These are phyloP conservation scores for Microchrysa polita DNA, from an alignment of 2,888 invertebrate species.

Conservation along the genomic window DNA sequence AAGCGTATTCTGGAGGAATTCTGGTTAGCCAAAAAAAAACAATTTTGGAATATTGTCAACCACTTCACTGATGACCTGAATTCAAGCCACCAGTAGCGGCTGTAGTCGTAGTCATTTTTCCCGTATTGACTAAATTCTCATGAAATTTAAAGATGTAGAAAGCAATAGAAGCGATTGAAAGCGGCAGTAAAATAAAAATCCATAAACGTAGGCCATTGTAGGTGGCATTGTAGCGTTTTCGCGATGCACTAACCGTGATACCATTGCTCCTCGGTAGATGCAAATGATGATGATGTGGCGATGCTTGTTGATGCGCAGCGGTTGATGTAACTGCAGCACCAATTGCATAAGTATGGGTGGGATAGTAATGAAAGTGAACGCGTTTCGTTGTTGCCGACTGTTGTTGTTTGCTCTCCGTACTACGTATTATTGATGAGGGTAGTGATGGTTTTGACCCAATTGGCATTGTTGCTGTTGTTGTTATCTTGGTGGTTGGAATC, in stretches of 20 bases:
- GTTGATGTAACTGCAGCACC: not conserved
- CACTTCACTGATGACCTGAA: not conserved
- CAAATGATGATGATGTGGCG: not conserved
- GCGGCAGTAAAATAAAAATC: conserved; percentile 47
- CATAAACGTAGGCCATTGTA: conserved; percentile 33
- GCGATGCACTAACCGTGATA: not conserved
- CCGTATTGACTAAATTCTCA: conserved; percentile 8
- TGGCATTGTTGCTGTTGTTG: conserved; percentile 32
- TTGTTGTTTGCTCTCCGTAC: conserved; percentile 25
- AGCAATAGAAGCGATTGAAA: conserved; percentile 45
- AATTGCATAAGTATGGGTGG: conserved; percentile 15
- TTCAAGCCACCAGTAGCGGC: too few relatives aligned
- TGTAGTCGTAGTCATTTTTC: not conserved
- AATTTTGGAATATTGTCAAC: conserved; percentile 1
- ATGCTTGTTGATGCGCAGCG: not conserved
- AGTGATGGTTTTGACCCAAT: conserved; percentile 28
- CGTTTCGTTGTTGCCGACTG: conserved; percentile 38
- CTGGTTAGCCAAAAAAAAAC: not conserved
- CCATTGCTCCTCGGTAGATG: not conserved
- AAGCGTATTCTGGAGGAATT: not conserved
- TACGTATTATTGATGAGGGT: conserved; percentile 27
- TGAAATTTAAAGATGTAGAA: conserved; percentile 46
- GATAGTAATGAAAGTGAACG: conserved; percentile 34
- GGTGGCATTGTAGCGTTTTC: conserved; percentile 24
- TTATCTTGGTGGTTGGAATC: conserved; percentile 39